Percentiles rank a stretch among this genome's conserved stretches.
These are phyloP conservation scores for Phyllostomus discolor DNA, from an alignment of 2,113 vertebrate genomes.

Conservation along the genomic window DNA sequence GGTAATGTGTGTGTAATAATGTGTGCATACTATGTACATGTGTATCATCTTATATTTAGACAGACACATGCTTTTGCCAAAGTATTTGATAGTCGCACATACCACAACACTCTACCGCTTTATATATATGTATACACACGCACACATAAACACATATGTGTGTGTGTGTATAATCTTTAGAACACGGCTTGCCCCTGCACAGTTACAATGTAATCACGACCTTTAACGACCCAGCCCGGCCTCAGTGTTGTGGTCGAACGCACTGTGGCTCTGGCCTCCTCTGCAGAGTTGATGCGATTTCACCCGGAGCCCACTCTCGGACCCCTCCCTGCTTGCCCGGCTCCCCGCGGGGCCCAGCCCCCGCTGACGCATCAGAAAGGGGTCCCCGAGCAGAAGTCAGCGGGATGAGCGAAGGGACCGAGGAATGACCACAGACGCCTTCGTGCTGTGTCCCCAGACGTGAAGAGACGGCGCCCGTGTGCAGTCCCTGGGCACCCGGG, in stretches of 20 bases:
- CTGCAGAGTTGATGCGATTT: neutral
- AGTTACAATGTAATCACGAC: neutral
- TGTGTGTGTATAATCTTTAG: neutral
- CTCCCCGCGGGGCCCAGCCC: neutral
- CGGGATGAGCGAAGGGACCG: neutral
- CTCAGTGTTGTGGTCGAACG: neutral
- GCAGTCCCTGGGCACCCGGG: neutral
- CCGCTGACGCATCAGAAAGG: too few species aligned
- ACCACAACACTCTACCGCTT: neutral
- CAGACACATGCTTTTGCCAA: neutral
- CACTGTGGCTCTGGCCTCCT: neutral
- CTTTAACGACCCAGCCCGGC: neutral
- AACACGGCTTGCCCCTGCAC: neutral
- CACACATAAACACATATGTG: too few species aligned
- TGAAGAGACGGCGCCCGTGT: accelerated
- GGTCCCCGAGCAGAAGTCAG: neutral
- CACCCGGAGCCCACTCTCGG: neutral
- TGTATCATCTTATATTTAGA: accelerated
- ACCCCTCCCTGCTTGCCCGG: neutral
- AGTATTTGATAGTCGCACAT: neutral
- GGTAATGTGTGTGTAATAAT: neutral
- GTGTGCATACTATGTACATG: neutral
- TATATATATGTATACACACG: neutral
- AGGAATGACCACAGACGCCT: too few species aligned
- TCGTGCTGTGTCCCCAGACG: neutral